phyloP scores from a whole-genome alignment of 2,113 vertebrate species.

The Tachycineta bicolor region DNA sequence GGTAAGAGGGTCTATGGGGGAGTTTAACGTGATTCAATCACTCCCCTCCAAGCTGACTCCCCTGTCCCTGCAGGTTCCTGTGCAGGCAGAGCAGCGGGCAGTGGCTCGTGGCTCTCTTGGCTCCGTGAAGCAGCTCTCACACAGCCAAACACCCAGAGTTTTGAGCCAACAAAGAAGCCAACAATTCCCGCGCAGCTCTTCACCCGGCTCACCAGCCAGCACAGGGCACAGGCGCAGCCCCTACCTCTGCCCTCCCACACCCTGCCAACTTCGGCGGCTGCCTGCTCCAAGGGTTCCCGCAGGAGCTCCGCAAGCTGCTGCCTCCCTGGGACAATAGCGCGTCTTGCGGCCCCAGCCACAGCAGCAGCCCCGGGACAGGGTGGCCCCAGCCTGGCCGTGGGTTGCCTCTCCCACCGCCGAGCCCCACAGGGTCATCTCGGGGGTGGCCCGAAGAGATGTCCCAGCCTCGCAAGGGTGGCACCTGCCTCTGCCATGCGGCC shows the following conservation, averaged over 20 bases:
- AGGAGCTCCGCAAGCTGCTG: not conserved
- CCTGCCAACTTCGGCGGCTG: not conserved
- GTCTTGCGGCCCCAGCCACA: fast-evolving
- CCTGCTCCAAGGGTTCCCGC: not conserved
- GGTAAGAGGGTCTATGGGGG: fast-evolving
- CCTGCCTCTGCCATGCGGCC: not conserved
- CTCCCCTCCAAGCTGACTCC: not conserved
- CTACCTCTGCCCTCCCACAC: not conserved
- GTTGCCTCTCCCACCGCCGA: fast-evolving
- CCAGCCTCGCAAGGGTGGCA: not conserved
- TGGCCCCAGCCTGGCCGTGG: not conserved
- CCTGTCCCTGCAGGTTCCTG: not conserved
- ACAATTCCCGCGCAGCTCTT: not conserved
- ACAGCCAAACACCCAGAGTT: not conserved
- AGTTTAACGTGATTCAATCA: fast-evolving
- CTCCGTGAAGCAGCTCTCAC: not conserved
- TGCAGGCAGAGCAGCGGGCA: not conserved
- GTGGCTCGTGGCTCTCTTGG: not conserved
- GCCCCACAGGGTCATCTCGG: not conserved
- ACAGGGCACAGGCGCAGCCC: fast-evolving
- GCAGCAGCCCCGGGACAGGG: not conserved
- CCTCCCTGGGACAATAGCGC: not conserved
- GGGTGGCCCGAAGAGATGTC: not conserved
- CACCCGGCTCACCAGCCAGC: not conserved
- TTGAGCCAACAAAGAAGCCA: not conserved